phyloP scores from a whole-genome alignment of 1,140 invertebrate genomes.

The Rhagoletis pomonella region DNA sequence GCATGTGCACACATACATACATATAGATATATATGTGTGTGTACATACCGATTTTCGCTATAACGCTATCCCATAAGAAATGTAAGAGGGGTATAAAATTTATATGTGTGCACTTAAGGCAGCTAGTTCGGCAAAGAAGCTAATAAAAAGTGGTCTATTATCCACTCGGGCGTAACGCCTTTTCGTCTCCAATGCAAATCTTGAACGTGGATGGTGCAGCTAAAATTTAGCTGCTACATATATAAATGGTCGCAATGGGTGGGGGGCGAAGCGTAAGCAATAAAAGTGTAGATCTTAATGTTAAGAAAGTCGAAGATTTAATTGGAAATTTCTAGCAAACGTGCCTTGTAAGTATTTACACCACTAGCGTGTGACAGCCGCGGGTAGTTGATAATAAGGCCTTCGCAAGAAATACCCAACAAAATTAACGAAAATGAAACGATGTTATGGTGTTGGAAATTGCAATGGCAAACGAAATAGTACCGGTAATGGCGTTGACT shows the following conservation, averaged over 20 bases:
- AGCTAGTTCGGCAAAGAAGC: too few species aligned
- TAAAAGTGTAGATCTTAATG: conserved; percentile 13
- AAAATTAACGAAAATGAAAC: neutral
- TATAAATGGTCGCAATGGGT: neutral
- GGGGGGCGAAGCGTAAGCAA: neutral
- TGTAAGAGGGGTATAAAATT: too few species aligned
- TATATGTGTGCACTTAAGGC: too few species aligned
- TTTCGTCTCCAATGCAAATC: too few species aligned
- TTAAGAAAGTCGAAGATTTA: conserved; percentile 51
- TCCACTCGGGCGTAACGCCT: too few species aligned
- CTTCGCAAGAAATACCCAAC: neutral
- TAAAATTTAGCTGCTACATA: neutral
- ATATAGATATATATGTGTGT: too few species aligned
- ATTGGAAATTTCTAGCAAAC: conserved; percentile 9
- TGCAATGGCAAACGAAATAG: conserved; percentile 5
- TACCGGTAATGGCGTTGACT: neutral
- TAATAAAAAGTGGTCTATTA: too few species aligned
- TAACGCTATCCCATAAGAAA: too few species aligned
- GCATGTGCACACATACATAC: too few species aligned
- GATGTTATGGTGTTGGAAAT: conserved; percentile 29
- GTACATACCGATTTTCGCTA: too few species aligned
- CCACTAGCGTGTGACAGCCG: neutral
- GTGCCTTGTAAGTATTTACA: neutral
- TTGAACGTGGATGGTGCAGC: conserved; percentile 6
- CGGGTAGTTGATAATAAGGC: neutral